phyloP scores from a whole-genome alignment of 2,888 invertebrate genomes.

The Eupsilia transversa region DNA sequence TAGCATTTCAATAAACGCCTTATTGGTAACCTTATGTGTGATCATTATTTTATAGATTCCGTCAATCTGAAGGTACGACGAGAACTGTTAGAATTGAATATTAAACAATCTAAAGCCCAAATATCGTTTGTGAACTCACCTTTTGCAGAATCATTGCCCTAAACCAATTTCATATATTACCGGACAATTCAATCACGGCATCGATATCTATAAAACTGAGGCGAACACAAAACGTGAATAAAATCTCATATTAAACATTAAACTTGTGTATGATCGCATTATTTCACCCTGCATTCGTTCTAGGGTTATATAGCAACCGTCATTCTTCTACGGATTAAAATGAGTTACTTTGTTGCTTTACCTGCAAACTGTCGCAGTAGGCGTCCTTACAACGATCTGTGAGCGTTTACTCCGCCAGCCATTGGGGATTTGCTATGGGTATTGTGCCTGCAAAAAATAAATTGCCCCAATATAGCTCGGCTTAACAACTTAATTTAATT shows the following conservation, averaged over 20 bases:
- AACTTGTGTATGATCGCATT: constrained; percentile 66
- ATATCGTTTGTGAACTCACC: neutral
- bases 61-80: neutral
- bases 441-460: constrained; percentile 64
- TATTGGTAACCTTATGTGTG: neutral
- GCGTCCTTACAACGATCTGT: constrained; percentile 54
- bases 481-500: constrained; percentile 61
- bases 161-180: neutral
- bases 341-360: constrained; percentile 81
- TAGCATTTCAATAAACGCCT: neutral
- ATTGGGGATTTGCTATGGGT: constrained; percentile 69
- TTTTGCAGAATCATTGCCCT: neutral
- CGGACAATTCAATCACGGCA: constrained; percentile 46
- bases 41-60: neutral
- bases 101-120: neutral
- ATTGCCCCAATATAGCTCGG: constrained; percentile 50
- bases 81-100: neutral
- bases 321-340: constrained; percentile 83
- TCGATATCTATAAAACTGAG: constrained; percentile 59
- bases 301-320: constrained; percentile 77
- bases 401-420: constrained; percentile 54
- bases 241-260: constrained; percentile 65
- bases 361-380: constrained; percentile 70
- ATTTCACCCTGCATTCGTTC: constrained; percentile 77
- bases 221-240: constrained; percentile 48